Conservation (phyloP, 2,888 invertebrate genomes). For the Drosophila parthenogenetica region DNA sequence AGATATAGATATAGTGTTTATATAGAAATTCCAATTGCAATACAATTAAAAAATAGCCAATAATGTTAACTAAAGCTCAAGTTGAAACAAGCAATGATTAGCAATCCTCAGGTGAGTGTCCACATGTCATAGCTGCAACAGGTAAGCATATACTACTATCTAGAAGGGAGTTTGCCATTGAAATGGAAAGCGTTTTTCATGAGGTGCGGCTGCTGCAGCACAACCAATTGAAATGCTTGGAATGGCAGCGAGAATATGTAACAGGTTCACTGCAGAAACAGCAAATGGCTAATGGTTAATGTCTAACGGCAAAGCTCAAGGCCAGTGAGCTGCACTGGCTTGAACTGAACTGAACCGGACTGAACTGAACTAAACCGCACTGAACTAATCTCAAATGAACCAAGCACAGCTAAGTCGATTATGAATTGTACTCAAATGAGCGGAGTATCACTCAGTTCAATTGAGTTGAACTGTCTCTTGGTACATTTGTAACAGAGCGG, state of each 20-base stretch:
- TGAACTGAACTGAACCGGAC: conserved; percentile 20
- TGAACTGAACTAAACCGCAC: background rate
- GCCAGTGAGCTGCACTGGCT: conserved; percentile 25
- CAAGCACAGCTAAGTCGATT: no score
- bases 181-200: conserved; percentile 47
- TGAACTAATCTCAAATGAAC: background rate
- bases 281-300: background rate
- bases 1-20: background rate
- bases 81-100: background rate
- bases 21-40: conserved; percentile 26
- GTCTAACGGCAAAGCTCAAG: conserved; percentile 43
- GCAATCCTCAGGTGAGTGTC: conserved; percentile 17
- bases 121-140: background rate
- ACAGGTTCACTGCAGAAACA: conserved; percentile 53
- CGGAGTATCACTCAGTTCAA: no score
- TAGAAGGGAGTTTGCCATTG: conserved; percentile 47
- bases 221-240: conserved; percentile 24
- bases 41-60: conserved; percentile 18
- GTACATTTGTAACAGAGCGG: background rate
- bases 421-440: conserved; percentile 2
- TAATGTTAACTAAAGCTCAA: conserved; percentile 9
- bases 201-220: conserved; percentile 18
- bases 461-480: background rate
- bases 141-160: background rate
- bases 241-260: conserved; percentile 33